Evolutionary conservation across 2,797 vertebrate species (phyloP).

Genomic region (Avahi laniger): DNA sequence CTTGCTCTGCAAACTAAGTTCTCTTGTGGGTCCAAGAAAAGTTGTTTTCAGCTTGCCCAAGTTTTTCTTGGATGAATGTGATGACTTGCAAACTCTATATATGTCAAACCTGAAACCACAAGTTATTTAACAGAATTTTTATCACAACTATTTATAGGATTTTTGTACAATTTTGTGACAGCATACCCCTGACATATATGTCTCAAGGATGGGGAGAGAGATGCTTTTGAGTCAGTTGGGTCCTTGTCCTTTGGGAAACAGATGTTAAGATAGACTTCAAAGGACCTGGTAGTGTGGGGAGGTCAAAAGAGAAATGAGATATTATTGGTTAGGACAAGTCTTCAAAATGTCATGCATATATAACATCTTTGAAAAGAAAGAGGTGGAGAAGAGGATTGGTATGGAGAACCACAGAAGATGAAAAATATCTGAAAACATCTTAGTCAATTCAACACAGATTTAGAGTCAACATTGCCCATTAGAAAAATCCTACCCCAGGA

Average conservation of each 20-base stretch:
- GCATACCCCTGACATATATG: background rate
- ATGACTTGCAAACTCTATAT: background rate
- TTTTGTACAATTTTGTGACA: background rate
- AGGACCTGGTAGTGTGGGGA: background rate
- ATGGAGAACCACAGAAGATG: background rate
- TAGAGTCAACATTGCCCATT: background rate
- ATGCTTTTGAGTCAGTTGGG: background rate
- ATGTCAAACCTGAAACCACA: too few species aligned
- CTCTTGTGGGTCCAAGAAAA: background rate
- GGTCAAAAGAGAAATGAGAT: background rate
- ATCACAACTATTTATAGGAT: background rate
- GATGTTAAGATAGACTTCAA: background rate
- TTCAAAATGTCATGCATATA: background rate
- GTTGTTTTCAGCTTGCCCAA: background rate
- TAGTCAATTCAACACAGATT: background rate
- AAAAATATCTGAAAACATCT: background rate
- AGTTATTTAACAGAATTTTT: background rate
- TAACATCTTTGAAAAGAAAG: background rate
- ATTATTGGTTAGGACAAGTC: background rate
- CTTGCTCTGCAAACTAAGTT: background rate
- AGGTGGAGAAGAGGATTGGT: fast-evolving
- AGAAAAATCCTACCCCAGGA: background rate
- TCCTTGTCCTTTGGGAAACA: background rate
- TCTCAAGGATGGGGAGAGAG: background rate
- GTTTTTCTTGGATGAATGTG: background rate